Evolutionary conservation across 2,888 invertebrate genomes (phyloP), one percentile per base, ranked within the genome.

Genomic region (Smittia aterrima): DNA sequence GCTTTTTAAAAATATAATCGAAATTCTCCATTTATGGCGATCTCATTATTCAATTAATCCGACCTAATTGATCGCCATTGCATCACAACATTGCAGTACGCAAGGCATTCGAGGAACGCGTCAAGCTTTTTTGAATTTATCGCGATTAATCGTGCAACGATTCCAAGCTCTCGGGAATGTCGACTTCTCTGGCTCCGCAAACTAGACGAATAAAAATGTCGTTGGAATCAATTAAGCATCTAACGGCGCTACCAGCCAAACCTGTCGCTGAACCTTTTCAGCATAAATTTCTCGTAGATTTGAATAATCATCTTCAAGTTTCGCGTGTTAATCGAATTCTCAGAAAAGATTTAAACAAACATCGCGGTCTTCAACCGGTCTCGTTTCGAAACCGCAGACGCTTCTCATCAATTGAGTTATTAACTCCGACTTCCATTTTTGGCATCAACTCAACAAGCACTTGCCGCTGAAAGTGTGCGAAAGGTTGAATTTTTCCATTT

Each of bases 401-500:
- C 6, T 54, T 62, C 62, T 72, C 72, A 72, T 72, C 72, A 72
- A 72, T 72, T 72, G 72, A 72, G 72, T 40, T 54, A 72, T 72
- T 72, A 72, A 72, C 54, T 62, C 18, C 58, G 27, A 62, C 62
- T 72, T 62, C 72, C 72, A 72, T 72, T 38, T 38, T 54, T 58
- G 72, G 68, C 16, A 41, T 41, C 41, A 13, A 27, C 71, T 71
- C 20, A 32, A 70, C 27, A 70, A 38, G 47, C 41, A 54, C 54
- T 72, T 54, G 70, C 22, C 18, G n/a, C 72, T 54, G 11, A n/a
- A 72, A 62, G 38, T 32, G 24, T 40, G 72, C 27, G 70, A 71
- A 72, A 72, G 72, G 38, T 40, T 62, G 27, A 47, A 22, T 18
- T 11, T 64, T 54, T 70, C 32, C 13, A 9, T 22, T 27, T 53